phyloP scores from a whole-genome alignment of 2,888 invertebrate species.

The Orthosia cruda region DNA sequence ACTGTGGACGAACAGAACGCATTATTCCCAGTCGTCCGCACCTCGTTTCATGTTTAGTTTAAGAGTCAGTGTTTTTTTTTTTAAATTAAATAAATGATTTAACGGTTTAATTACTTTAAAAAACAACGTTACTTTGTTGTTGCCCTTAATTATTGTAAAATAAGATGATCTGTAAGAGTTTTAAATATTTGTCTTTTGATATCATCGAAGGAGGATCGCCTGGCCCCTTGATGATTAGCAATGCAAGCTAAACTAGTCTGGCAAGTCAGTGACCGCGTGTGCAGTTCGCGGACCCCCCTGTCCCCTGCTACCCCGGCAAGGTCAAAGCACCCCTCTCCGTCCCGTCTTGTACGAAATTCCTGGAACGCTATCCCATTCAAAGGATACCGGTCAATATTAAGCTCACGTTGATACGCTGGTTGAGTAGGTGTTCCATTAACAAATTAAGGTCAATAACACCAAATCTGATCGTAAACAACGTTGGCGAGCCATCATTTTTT shows the following conservation, averaged over 20 bases:
- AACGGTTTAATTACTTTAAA: too few relatives aligned
- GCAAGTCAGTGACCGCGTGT: constrained; percentile 86
- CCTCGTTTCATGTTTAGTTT: too few relatives aligned
- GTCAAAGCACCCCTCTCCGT: constrained; percentile 82
- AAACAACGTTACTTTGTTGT: too few relatives aligned
- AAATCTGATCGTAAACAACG: constrained; percentile 23
- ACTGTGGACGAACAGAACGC: too few relatives aligned
- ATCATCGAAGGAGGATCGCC: constrained; percentile 26
- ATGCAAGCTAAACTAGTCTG: constrained; percentile 81
- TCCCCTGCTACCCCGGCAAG: constrained; percentile 83
- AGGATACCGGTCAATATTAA: constrained; percentile 54
- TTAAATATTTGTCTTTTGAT: constrained; percentile 28
- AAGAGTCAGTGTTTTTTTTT: too few relatives aligned
- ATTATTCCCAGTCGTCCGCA: too few relatives aligned
- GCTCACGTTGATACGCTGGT: constrained; percentile 8
- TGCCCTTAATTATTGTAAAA: too few relatives aligned
- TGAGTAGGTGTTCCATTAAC: background rate
- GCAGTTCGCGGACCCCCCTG: constrained; percentile 71
- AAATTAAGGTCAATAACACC: constrained; percentile 43
- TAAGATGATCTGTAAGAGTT: too few relatives aligned
- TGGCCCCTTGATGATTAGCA: constrained; percentile 67
- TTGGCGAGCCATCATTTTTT: background rate
- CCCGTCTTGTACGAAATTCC: constrained; percentile 79
- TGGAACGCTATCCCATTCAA: constrained; percentile 75
- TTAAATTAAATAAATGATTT: too few relatives aligned